Conservation (phyloP, 2,113 vertebrate genomes). For the Columba janthina region DNA sequence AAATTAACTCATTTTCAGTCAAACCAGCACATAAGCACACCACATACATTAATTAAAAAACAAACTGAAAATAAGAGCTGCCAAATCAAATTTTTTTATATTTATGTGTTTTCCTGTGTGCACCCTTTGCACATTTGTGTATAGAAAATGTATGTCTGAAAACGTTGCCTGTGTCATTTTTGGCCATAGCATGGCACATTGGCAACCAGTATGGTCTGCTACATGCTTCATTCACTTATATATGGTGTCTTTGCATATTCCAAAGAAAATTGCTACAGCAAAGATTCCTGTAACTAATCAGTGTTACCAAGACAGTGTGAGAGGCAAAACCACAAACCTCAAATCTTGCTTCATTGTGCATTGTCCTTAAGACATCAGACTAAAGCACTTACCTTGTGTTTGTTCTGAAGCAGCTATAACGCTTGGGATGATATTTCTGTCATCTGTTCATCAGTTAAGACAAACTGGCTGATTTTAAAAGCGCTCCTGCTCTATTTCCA, state of each 20-base stretch:
- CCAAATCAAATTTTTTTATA: background rate
- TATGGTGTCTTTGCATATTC: background rate
- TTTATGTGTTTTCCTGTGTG: too few relatives aligned
- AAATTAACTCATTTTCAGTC: too few relatives aligned
- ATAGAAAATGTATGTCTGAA: background rate
- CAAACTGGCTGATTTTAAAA: background rate
- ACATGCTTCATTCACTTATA: background rate
- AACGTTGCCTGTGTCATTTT: fast-evolving
- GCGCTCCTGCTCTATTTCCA: background rate
- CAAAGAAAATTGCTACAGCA: background rate
- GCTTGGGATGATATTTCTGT: background rate
- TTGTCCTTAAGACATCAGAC: fast-evolving
- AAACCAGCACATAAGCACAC: background rate
- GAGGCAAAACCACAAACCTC: background rate
- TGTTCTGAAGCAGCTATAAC: background rate
- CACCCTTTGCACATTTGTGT: background rate
- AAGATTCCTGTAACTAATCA: background rate
- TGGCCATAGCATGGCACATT: fast-evolving
- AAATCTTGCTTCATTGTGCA: background rate
- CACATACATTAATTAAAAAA: fast-evolving
- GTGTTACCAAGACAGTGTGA: background rate
- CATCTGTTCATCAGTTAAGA: background rate
- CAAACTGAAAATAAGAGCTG: background rate
- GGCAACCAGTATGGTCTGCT: fast-evolving
- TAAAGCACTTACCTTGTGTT: background rate